Conservation (phyloP, 1,140 invertebrate genomes). For the Solenopsis invicta region DNA sequence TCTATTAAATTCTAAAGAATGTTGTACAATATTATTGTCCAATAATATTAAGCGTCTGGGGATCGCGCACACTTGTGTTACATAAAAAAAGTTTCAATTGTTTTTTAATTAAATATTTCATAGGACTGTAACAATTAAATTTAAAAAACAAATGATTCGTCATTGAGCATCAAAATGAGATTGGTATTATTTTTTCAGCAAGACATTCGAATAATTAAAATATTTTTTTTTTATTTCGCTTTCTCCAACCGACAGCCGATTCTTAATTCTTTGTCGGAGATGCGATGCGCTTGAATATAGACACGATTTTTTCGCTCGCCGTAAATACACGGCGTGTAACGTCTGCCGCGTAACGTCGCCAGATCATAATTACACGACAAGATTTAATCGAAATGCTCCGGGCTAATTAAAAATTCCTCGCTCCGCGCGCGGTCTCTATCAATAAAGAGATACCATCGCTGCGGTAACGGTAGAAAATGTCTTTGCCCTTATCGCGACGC, state of each 20-base stretch:
- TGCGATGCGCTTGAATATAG: not conserved
- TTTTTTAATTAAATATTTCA: not conserved
- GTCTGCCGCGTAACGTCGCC: constrained; percentile 75
- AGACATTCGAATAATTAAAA: not conserved
- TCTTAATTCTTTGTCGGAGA: not conserved
- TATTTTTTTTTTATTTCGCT: not conserved
- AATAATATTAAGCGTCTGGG: too few species aligned
- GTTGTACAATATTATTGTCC: too few species aligned
- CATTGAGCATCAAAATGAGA: not conserved
- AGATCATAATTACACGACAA: constrained; percentile 83
- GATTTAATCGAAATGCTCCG: constrained; percentile 82
- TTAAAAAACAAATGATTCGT: not conserved
- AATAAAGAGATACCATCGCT: constrained; percentile 80
- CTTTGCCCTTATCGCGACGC: constrained; percentile 68
- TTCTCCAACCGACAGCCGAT: not conserved
- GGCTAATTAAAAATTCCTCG: constrained; percentile 84
- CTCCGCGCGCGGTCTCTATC: constrained; percentile 73
- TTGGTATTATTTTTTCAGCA: not conserved
- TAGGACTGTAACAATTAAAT: not conserved
- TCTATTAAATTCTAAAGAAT: too few species aligned
- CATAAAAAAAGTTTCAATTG: not conserved
- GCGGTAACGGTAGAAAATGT: constrained; percentile 81
- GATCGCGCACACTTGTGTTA: not conserved
- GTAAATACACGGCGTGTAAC: not conserved
- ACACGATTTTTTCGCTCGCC: not conserved